Percentiles rank a stretch among this genome's conserved stretches.
phyloP scores from a whole-genome alignment of 1,140 invertebrate species.

The Heliothis subflexa region DNA sequence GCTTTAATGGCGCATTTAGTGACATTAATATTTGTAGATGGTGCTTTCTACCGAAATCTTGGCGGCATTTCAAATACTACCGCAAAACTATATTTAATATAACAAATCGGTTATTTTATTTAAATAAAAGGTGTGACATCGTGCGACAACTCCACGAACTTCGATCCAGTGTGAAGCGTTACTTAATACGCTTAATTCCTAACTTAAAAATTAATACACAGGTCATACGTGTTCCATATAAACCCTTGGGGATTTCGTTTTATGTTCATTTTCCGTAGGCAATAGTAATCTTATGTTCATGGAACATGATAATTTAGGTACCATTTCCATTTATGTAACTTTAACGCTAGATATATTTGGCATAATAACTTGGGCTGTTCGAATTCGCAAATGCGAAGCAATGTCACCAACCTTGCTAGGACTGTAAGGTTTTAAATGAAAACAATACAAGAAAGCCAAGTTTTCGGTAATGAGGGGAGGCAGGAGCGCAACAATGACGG shows the following conservation, averaged over 20 bases:
- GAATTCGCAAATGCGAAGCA: conserved; percentile 45
- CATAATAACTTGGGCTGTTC: conserved; percentile 29
- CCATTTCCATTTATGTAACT: conserved; percentile 60
- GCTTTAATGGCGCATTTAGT: conserved; percentile 75
- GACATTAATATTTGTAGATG: conserved; percentile 75
- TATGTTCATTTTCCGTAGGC: conserved; percentile 9
- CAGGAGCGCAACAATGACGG: conserved; percentile 44
- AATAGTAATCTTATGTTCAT: conserved; percentile 25
- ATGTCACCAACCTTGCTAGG: conserved; percentile 20
- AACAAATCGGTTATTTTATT: conserved; percentile 66
- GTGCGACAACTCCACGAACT: neutral
- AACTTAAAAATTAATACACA: conserved; percentile 34
- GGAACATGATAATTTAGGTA: conserved; percentile 47
- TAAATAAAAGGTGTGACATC: conserved; percentile 64
- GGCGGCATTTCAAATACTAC: conserved; percentile 78
- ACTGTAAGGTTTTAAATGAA: conserved; percentile 11
- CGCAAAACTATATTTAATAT: conserved; percentile 73
- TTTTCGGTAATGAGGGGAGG: conserved; percentile 27
- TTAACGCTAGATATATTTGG: conserved; percentile 36
- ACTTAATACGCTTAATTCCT: conserved; percentile 18
- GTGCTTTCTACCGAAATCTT: conserved; percentile 69
- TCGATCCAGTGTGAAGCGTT: neutral
- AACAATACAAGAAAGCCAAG: conserved; percentile 17
- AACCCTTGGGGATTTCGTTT: conserved; percentile 8
- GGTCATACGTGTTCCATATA: conserved; percentile 5